phyloP scores from a whole-genome alignment of 2,888 invertebrate genomes.

The Nowickia ferox region DNA sequence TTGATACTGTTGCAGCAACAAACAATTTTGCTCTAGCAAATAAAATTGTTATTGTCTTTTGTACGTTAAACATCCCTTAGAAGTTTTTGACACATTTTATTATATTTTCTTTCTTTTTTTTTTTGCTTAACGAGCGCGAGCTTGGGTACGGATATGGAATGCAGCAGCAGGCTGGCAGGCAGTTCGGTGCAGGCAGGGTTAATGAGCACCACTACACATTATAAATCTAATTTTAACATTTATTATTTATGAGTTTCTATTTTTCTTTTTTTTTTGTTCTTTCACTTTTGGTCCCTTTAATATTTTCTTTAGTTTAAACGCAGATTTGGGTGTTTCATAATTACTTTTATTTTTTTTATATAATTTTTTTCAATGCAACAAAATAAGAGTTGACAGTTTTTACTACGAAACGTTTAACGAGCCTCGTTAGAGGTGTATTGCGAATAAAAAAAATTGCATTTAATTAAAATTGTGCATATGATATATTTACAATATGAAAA shows the following conservation, averaged over 20 bases:
- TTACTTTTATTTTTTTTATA: conserved; percentile 27
- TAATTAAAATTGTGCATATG: conserved; percentile 11
- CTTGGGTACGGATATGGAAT: neutral
- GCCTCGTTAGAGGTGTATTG: conserved; percentile 60
- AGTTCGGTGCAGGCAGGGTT: conserved; percentile 61
- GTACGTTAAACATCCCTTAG: conserved; percentile 60
- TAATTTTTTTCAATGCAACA: conserved; percentile 19
- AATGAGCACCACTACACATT: conserved; percentile 67
- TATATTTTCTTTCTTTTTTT: too few species aligned
- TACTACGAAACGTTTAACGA: conserved; percentile 62
- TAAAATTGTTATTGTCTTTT: conserved; percentile 17
- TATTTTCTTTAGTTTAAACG: conserved; percentile 36
- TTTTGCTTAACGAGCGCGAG: conserved; percentile 3
- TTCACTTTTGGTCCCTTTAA: conserved; percentile 39
- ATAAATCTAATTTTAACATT: conserved; percentile 71
- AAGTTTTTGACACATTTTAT: conserved; percentile 42
- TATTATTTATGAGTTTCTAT: conserved; percentile 69
- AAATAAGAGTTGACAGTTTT: conserved; percentile 66
- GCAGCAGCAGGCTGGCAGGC: neutral
- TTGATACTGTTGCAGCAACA: conserved; percentile 50
- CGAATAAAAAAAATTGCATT: conserved; percentile 31
- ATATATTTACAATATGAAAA: neutral
- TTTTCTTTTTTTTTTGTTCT: conserved; percentile 7
- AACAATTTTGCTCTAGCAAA: conserved; percentile 41
- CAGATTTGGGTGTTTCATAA: conserved; percentile 57